Conservation (phyloP, 2,888 invertebrate species). For the Dryomyza anilis region DNA sequence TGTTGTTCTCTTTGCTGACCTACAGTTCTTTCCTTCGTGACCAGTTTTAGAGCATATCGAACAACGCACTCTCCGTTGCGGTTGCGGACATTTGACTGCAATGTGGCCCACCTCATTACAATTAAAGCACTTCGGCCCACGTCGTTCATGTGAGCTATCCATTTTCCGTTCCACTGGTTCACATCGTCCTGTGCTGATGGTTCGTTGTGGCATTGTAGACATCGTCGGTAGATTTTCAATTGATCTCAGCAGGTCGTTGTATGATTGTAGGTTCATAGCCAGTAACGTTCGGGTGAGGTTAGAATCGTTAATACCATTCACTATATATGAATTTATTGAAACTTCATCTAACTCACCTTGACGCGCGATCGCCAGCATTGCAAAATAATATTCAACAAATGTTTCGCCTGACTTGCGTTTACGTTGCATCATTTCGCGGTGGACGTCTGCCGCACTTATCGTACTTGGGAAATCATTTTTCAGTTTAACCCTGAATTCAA, state of each 20-base stretch:
- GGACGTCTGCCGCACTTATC: slow-evolving; percentile 23
- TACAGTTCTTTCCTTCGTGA: not conserved
- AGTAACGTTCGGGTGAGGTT: slow-evolving; percentile 27
- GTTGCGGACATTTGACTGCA: slow-evolving; percentile 13
- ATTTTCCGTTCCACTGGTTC: too few relatives aligned
- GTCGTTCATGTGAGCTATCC: too few relatives aligned
- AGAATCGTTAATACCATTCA: slow-evolving; percentile 32
- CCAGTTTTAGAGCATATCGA: not conserved
- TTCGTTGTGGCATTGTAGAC: too few relatives aligned
- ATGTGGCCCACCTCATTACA: slow-evolving; percentile 26
- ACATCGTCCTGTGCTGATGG: too few relatives aligned
- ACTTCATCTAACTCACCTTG: slow-evolving; percentile 29
- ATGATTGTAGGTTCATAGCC: slow-evolving; percentile 23
- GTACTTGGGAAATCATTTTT: slow-evolving; percentile 23
- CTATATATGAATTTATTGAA: slow-evolving; percentile 35
- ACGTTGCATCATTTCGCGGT: slow-evolving; percentile 13
- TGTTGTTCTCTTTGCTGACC: not conserved
- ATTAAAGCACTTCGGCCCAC: slow-evolving; percentile 17
- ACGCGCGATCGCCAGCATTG: slow-evolving; percentile 31
- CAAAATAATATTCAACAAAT: slow-evolving; percentile 29
- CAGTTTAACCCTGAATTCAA: not conserved
- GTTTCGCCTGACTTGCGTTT: slow-evolving; percentile 22
- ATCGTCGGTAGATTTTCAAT: slow-evolving; percentile 29
- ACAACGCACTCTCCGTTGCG: slow-evolving; percentile 13
- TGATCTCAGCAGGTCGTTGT: slow-evolving; percentile 28